A percentile compares a stretch with the other conserved stretches of the same genome.
Conservation (phyloP, 2,888 invertebrate species). For the Cacoxenus indagator region DNA sequence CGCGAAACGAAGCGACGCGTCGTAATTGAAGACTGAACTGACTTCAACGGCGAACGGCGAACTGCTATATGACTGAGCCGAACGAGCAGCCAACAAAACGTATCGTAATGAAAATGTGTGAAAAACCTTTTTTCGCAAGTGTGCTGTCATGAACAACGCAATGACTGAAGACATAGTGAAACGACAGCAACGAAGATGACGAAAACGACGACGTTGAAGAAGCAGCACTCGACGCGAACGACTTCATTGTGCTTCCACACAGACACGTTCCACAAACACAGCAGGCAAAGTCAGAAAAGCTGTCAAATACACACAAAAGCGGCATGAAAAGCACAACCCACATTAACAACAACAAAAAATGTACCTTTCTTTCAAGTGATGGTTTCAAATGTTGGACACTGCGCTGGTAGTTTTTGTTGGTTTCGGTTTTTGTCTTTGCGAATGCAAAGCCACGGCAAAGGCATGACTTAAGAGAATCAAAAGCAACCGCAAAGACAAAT, state of each 20-base stretch:
- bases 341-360: not conserved
- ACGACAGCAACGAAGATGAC: too few relatives aligned
- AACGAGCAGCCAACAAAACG: not conserved
- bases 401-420: not conserved
- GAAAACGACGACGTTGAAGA: too few relatives aligned
- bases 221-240: too few relatives aligned
- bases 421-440: not conserved
- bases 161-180: too few relatives aligned
- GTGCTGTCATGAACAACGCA: too few relatives aligned
- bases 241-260: too few relatives aligned
- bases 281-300: too few relatives aligned
- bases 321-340: not conserved
- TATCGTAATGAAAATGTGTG: slow-evolving; percentile 6
- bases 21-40: not conserved
- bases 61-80: not conserved
- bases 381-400: not conserved
- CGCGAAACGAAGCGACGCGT: slow-evolving; percentile 19
- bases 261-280: too few relatives aligned
- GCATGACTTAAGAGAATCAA: slow-evolving; percentile 15
- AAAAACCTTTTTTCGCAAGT: not conserved
- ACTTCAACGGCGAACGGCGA: slow-evolving; percentile 23
- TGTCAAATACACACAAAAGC: not conserved
- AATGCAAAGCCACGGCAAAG: slow-evolving; percentile 23
- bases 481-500: slow-evolving; percentile 25
- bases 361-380: not conserved